Base-by-base conservation (phyloP, 64 coral and sea anemone genomes). In the Stylophora pistillata region DNA sequence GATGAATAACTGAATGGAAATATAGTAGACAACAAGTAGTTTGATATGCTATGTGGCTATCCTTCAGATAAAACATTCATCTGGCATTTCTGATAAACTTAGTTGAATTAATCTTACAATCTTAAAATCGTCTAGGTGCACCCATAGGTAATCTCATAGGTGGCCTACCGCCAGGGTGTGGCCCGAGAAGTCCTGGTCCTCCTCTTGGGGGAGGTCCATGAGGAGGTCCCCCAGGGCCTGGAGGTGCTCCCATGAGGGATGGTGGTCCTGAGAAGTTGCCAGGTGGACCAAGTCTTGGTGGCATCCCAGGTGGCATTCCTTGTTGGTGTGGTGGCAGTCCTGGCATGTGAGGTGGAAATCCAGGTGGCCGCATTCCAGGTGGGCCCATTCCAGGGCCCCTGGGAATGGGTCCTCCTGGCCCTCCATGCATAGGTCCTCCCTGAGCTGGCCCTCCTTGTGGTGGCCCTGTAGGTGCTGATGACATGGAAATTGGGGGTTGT, bases 131-230 rank as follows among this genome's bases (percentile, higher is more conserved):
- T 83, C 85, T 86, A 82, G 85, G 91, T 81, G 88, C 72, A 74
- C 88, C 88, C 59, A 86, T 84, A 31, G 91, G 91, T 87, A 93
- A 88, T 88, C 91, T 93, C 77, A 82, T 86, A 68, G 91, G 91
- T 70, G 85, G 71, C 88, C 91, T 93, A 84, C 88, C 76, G 73
- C 85, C 91, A 30, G 91, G 91, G 56, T 82, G 81, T 64, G 91
- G 76, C 33, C 79, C 79, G 52, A 83, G 79, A 34, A 83, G 79
- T 83, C 79, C 79, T 20, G 33, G 17, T 68, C 30, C 60, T 33
- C 79, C 79, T 53, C 79, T 66, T 69, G 79, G 79, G 47, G 79
- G 79, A 30, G 79, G 79, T 41, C 79, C 79, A 83, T 31, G 79
- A 52, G 79, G 79, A 55, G 55, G 81, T 56, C 79, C 89, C 34